Percentiles rank a stretch among this genome's conserved stretches.
Conservation (phyloP, 2,113 vertebrate genomes). For the Hemiprocne comata region DNA sequence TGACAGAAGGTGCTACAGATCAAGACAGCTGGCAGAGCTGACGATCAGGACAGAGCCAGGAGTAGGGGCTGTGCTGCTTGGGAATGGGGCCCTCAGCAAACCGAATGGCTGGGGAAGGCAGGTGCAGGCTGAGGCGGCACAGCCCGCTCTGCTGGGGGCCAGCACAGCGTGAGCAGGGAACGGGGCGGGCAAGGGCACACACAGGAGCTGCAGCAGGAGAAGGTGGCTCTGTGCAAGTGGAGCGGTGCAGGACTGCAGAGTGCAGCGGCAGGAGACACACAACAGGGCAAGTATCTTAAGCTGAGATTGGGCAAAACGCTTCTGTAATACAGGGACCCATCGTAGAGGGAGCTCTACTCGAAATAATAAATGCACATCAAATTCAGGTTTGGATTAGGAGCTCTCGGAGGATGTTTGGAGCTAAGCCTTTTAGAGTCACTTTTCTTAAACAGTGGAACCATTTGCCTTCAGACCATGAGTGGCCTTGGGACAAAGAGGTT, state of each 20-base stretch:
- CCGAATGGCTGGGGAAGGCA: not conserved
- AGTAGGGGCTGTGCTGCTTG: not conserved
- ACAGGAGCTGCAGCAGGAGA: not conserved
- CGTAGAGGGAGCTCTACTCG: not conserved
- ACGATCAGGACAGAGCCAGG: not conserved
- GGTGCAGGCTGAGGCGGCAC: not conserved
- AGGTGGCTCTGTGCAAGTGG: not conserved
- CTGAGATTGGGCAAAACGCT: not conserved
- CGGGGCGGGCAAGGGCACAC: accelerated
- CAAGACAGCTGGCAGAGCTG: not conserved
- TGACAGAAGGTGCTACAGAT: not conserved
- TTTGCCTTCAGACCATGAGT: not conserved
- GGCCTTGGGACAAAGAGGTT: not conserved
- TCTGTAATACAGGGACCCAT: not conserved
- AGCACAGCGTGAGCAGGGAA: not conserved
- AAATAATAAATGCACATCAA: not conserved
- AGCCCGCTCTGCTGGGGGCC: no score
- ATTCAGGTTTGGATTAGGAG: not conserved
- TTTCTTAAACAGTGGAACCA: not conserved
- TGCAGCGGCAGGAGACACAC: not conserved
- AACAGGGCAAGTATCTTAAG: not conserved
- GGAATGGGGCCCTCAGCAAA: not conserved
- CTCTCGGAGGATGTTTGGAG: not conserved
- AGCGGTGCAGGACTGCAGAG: not conserved
- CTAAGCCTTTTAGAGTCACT: not conserved